These are phyloP conservation scores for Enteromius fasciolatus DNA, from an alignment of 2,797 vertebrate species.

Conservation along the genomic window DNA sequence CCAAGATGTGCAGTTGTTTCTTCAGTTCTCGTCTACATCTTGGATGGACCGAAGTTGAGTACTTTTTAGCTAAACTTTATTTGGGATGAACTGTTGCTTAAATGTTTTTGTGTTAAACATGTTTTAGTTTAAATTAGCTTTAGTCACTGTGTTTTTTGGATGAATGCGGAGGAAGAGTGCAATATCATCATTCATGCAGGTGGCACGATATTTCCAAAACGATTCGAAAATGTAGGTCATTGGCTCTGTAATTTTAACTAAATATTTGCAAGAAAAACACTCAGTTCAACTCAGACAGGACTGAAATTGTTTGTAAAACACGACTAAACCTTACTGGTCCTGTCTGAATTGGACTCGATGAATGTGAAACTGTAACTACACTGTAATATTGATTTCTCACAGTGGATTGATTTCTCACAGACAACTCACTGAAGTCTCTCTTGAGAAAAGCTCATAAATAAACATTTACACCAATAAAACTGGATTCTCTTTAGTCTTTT, in stretches of 20 bases:
- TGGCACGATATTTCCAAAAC: neutral
- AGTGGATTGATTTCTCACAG: neutral
- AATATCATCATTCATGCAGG: neutral
- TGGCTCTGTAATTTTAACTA: neutral
- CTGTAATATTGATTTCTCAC: neutral
- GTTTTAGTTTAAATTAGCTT: neutral
- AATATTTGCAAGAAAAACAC: neutral
- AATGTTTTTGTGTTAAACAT: neutral
- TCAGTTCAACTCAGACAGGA: neutral
- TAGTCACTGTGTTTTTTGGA: neutral
- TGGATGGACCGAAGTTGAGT: neutral
- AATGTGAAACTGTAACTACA: constrained; percentile 8
- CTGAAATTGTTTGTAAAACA: neutral
- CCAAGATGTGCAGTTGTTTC: neutral
- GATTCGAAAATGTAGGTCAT: neutral
- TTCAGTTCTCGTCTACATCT: neutral
- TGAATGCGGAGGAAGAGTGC: neutral
- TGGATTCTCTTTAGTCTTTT: neutral
- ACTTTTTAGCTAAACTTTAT: neutral
- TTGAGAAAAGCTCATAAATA: neutral
- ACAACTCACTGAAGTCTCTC: neutral
- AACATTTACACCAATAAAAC: neutral
- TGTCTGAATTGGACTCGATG: neutral
- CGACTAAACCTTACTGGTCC: neutral
- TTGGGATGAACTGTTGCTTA: neutral